A percentile compares a stretch with the other conserved stretches of the same genome.
These are phyloP conservation scores for Melanotaenia nigrans DNA, from an alignment of 2,797 vertebrate genomes.

Conservation along the genomic window DNA sequence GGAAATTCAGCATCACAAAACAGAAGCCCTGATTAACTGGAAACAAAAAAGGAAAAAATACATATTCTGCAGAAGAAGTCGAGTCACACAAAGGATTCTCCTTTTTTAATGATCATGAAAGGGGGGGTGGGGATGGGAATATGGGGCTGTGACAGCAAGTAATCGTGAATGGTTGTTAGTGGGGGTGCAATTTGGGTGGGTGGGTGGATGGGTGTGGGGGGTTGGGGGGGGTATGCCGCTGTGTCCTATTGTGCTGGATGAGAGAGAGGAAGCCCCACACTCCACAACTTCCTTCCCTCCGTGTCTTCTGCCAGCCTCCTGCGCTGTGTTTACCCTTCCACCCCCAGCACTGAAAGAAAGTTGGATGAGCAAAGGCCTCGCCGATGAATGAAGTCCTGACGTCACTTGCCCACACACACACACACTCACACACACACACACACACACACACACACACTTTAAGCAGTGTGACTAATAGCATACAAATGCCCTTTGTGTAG, in stretches of 20 bases:
- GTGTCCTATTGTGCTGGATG: constrained; percentile 44
- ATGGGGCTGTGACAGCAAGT: constrained; percentile 37
- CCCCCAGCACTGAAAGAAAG: constrained; percentile 48
- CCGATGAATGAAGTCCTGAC: constrained; percentile 70
- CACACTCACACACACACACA: constrained; percentile 40
- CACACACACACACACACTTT: constrained; percentile 24
- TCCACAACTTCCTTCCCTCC: constrained; percentile 31
- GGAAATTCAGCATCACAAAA: constrained; percentile 55
- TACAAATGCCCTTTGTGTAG: constrained; percentile 72
- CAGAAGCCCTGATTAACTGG: constrained; percentile 61
- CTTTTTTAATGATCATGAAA: constrained; percentile 49
- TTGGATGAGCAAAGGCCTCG: constrained; percentile 62
- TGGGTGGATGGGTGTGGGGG: neutral
- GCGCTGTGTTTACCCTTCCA: constrained; percentile 24
- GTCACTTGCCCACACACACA: constrained; percentile 64
- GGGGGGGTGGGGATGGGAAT: constrained; percentile 9
- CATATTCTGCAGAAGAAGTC: constrained; percentile 38
- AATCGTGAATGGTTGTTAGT: constrained; percentile 45
- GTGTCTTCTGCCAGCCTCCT: constrained; percentile 27
- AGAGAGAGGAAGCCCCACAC: constrained; percentile 48
- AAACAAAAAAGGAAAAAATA: constrained; percentile 26
- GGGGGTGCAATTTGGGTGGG: neutral
- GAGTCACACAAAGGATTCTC: constrained; percentile 53
- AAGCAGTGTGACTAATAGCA: constrained; percentile 75
- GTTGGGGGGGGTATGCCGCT: neutral